A percentile compares a stretch with the other conserved stretches of the same genome.
Evolutionary conservation across 1,140 invertebrate genomes (phyloP).

Genomic region (Scaptomyza pallida): DNA sequence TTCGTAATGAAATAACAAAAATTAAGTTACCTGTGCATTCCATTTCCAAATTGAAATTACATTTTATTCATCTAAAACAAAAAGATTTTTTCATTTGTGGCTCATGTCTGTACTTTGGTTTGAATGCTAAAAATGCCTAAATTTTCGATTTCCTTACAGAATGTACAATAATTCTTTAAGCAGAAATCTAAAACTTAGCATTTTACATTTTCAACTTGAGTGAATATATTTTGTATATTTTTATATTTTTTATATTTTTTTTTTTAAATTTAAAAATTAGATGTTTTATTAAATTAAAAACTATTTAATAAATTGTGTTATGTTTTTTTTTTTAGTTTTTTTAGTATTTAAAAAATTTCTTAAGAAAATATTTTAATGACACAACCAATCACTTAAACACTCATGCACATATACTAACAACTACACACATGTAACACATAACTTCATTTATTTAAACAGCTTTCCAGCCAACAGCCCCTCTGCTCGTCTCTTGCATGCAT

Average conservation of each 20-base stretch:
- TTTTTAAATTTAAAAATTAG: too few species aligned
- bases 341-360: too few species aligned
- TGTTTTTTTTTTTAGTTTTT: too few species aligned
- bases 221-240: too few species aligned
- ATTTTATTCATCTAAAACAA: neutral
- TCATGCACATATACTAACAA: constrained; percentile 15
- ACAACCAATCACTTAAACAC: constrained; percentile 52
- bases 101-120: neutral
- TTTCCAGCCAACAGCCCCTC: constrained; percentile 23
- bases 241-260: too few species aligned
- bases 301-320: too few species aligned
- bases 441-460: constrained; percentile 77
- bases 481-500: neutral
- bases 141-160: neutral
- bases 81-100: neutral
- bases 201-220: constrained; percentile 43
- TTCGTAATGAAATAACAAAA: neutral
- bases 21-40: neutral
- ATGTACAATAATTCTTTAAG: neutral
- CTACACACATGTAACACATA: constrained; percentile 39
- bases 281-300: too few species aligned
- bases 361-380: constrained; percentile 80
- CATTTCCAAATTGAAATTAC: neutral
- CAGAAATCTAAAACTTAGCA: constrained; percentile 3
- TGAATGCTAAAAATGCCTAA: neutral